Evolutionary conservation across 2,113 vertebrate species (phyloP).

Genomic region (Cryptotis parvus): DNA sequence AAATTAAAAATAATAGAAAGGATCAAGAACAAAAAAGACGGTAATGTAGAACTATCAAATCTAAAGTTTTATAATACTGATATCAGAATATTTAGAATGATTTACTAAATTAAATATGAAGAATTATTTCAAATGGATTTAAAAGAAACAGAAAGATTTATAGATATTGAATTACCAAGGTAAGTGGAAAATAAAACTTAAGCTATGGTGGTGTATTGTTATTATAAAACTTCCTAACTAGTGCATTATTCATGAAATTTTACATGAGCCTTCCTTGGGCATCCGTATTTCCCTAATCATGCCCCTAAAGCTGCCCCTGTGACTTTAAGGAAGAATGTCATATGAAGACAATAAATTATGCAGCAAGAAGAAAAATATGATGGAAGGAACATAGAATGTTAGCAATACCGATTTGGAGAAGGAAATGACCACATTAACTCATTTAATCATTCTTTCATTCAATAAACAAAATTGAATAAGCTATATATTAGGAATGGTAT

Average conservation of each 20-base stretch:
- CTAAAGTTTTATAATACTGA: constrained; percentile 16
- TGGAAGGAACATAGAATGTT: not conserved
- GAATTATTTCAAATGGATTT: not conserved
- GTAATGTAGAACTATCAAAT: constrained; percentile 14
- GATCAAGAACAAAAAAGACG: not conserved
- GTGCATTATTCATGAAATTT: not conserved
- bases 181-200: not conserved
- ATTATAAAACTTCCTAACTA: not conserved
- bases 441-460: constrained; percentile 3
- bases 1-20: not conserved
- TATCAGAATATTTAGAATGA: constrained; percentile 12
- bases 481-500: not conserved
- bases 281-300: not conserved
- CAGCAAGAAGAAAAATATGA: not conserved
- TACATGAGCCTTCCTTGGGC: not conserved
- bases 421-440: not conserved
- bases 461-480: constrained; percentile 26
- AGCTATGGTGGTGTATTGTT: not conserved
- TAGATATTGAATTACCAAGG: not conserved
- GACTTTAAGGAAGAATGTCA: not conserved
- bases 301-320: not conserved
- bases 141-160: not conserved
- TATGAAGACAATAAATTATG: not conserved
- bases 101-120: not conserved
- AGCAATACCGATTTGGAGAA: not conserved